Percentiles rank a stretch among this genome's conserved stretches.
Evolutionary conservation across 2,113 vertebrate species (phyloP).

Genomic region (Macrotus californicus): DNA sequence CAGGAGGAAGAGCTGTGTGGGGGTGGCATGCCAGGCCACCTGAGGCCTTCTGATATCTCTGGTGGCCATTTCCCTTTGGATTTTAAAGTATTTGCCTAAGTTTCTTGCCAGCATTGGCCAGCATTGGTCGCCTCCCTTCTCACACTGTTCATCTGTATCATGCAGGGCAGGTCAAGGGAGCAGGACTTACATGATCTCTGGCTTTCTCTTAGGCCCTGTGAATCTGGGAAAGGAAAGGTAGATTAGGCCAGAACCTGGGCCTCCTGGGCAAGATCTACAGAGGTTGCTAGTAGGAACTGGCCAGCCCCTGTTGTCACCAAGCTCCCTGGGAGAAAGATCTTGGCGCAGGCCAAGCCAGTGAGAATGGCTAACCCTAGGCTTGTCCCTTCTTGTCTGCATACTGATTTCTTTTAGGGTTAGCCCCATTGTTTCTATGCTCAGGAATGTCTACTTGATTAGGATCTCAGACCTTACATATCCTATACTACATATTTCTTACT

Average conservation of each 20-base stretch:
- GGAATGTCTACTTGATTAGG: background rate
- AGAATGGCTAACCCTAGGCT: conserved; percentile 21
- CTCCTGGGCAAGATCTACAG: background rate
- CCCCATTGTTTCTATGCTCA: conserved; percentile 8
- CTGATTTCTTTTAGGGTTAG: conserved; percentile 8
- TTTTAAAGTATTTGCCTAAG: background rate
- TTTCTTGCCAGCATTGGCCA: background rate
- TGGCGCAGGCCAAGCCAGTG: background rate
- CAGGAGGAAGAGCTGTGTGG: background rate
- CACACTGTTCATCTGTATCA: background rate
- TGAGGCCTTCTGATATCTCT: background rate
- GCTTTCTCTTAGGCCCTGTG: background rate
- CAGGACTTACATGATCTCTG: background rate
- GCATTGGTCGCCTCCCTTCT: background rate
- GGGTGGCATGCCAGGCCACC: background rate
- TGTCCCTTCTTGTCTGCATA: conserved; percentile 12
- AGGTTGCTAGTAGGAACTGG: background rate
- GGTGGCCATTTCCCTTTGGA: background rate
- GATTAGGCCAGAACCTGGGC: background rate
- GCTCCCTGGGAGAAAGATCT: background rate
- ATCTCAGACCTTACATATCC: background rate
- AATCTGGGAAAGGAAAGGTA: background rate
- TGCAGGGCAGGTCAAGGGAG: background rate
- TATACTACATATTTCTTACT: background rate
- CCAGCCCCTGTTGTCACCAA: background rate